Evolutionary conservation across 2,888 invertebrate genomes (phyloP).

Genomic region (Operophtera brumata): DNA sequence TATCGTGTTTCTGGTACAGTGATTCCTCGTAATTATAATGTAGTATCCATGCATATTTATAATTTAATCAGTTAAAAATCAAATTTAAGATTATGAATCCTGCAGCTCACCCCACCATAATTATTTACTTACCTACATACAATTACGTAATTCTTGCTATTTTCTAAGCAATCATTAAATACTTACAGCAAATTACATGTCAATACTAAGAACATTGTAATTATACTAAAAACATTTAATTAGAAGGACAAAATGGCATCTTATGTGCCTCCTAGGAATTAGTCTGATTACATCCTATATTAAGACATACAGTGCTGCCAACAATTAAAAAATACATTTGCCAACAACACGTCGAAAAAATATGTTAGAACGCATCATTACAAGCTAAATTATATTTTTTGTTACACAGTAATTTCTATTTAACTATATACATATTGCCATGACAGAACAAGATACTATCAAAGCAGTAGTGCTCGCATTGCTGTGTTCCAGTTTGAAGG

Average conservation of each 20-base stretch:
- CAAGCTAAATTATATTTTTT: conserved; percentile 12
- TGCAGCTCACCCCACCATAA: too few relatives aligned
- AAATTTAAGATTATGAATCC: too few relatives aligned
- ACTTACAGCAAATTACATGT: background rate
- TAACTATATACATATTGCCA: background rate
- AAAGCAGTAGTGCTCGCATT: too few relatives aligned
- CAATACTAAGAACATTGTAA: background rate
- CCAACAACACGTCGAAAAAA: background rate
- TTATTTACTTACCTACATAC: too few relatives aligned
- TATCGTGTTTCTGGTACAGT: too few relatives aligned
- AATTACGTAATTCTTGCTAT: too few relatives aligned
- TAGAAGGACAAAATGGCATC: too few relatives aligned
- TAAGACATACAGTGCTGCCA: conserved; percentile 20
- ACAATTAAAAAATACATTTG: conserved; percentile 9
- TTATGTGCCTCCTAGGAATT: background rate
- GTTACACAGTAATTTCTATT: background rate
- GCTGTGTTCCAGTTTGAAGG: too few relatives aligned
- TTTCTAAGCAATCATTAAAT: too few relatives aligned
- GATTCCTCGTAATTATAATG: too few relatives aligned
- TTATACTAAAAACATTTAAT: background rate
- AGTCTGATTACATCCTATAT: conserved; percentile 12
- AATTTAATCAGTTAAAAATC: too few relatives aligned
- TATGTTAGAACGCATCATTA: conserved; percentile 2
- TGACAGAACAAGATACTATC: background rate
- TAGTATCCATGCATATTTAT: too few relatives aligned